Conservation (phyloP, 2,888 invertebrate species). For the Choristoneura rosaceana region DNA sequence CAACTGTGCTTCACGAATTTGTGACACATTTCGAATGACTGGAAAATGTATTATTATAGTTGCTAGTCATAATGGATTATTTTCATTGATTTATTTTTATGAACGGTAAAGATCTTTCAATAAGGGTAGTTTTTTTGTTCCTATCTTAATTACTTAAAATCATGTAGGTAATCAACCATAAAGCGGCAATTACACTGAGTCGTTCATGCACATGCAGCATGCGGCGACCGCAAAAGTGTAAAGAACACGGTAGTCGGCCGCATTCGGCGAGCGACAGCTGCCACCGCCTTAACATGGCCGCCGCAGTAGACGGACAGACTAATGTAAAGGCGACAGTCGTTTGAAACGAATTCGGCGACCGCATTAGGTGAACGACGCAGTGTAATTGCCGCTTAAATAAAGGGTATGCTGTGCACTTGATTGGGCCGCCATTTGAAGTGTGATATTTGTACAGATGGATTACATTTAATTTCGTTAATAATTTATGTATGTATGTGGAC, state of each 20-base stretch:
- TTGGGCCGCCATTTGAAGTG: conserved; percentile 28
- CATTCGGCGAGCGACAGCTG: no score
- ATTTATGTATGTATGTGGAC: conserved; percentile 7
- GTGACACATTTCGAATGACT: conserved; percentile 22
- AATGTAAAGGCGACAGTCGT: no score
- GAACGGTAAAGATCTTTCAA: background rate
- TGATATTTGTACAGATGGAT: conserved; percentile 31
- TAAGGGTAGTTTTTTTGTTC: conserved; percentile 1
- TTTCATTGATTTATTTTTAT: conserved; percentile 16
- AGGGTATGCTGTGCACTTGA: conserved; percentile 10
- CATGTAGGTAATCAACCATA: background rate
- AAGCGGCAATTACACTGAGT: no score
- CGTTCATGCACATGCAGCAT: no score
- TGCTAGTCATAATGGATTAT: conserved; percentile 37
- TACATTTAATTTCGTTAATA: conserved; percentile 20
- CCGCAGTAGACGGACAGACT: no score
- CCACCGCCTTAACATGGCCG: no score
- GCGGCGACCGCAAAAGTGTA: no score
- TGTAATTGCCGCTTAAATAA: no score
- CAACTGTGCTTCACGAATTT: background rate
- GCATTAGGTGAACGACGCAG: no score
- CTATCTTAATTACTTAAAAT: background rate
- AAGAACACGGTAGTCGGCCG: no score
- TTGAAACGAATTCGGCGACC: no score
- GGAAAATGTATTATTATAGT: conserved; percentile 23